Percentiles rank a stretch among this genome's conserved stretches.
These are phyloP conservation scores for Fistularia commersonii DNA, from an alignment of 2,797 vertebrate species.

Conservation along the genomic window DNA sequence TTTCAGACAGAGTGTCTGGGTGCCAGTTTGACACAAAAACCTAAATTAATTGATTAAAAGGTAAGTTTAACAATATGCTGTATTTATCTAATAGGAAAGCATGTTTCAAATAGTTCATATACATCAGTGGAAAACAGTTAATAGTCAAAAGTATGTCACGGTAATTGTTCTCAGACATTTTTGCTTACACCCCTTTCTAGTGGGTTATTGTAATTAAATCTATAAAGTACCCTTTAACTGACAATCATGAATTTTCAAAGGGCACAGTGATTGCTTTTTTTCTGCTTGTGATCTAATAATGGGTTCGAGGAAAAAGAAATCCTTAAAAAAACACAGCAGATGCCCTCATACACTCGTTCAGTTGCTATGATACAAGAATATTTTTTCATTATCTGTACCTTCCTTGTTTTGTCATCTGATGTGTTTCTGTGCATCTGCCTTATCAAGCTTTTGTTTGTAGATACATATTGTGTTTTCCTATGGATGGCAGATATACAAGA, in stretches of 20 bases:
- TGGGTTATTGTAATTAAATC: no score
- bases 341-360: conserved; percentile 27
- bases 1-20: no score
- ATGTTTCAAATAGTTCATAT: conserved; percentile 22
- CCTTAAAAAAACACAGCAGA: conserved; percentile 22
- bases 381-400: conserved; percentile 48
- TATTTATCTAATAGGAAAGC: conserved; percentile 5
- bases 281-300: conserved; percentile 25
- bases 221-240: no score
- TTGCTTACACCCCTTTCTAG: no score
- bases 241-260: not conserved
- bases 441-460: conserved; percentile 60
- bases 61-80: no score
- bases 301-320: conserved; percentile 25
- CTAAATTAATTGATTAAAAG: no score
- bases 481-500: conserved; percentile 32
- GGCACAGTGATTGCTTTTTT: conserved; percentile 30
- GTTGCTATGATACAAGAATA: conserved; percentile 26
- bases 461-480: conserved; percentile 56
- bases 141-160: conserved; percentile 7
- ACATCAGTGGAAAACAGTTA: conserved; percentile 11
- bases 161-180: not conserved
- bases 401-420: conserved; percentile 14
- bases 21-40: no score
- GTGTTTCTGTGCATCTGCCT: conserved; percentile 30